These are phyloP conservation scores for Cyphomyrus discorhynchus DNA, from an alignment of 2,113 vertebrate species.

Conservation along the genomic window DNA sequence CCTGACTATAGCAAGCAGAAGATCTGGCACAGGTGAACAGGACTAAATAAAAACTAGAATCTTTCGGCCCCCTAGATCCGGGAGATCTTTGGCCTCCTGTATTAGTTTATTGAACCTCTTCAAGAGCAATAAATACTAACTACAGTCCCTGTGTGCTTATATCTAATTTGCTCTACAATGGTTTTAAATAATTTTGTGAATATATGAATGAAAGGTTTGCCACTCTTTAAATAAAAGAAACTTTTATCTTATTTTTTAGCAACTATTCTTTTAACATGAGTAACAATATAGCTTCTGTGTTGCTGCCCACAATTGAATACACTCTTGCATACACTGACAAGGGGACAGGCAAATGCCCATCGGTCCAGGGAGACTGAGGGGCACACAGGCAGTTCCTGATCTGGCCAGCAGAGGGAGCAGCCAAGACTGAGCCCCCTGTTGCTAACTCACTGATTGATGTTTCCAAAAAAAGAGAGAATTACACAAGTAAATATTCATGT, in stretches of 20 bases:
- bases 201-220: not conserved
- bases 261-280: not conserved
- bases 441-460: constrained; percentile 4
- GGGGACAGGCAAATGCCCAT: not conserved
- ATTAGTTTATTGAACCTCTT: not conserved
- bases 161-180: not conserved
- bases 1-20: not conserved
- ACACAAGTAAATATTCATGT: not conserved
- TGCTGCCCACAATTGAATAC: not conserved
- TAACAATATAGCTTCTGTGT: not conserved
- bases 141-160: not conserved
- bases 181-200: not conserved
- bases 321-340: not conserved
- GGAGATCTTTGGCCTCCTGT: not conserved
- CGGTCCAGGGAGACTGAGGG: too few species aligned
- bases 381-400: not conserved
- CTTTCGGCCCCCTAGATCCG: not conserved
- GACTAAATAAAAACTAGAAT: not conserved
- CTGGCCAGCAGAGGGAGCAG: constrained; percentile 15
- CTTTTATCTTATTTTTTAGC: not conserved
- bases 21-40: not conserved
- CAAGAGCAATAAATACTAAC: not conserved
- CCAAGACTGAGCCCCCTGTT: not conserved
- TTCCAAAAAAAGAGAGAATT: not conserved
- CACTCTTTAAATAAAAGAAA: not conserved